Conservation (phyloP, 2,888 invertebrate genomes). For the Trimorus sp. region DNA sequence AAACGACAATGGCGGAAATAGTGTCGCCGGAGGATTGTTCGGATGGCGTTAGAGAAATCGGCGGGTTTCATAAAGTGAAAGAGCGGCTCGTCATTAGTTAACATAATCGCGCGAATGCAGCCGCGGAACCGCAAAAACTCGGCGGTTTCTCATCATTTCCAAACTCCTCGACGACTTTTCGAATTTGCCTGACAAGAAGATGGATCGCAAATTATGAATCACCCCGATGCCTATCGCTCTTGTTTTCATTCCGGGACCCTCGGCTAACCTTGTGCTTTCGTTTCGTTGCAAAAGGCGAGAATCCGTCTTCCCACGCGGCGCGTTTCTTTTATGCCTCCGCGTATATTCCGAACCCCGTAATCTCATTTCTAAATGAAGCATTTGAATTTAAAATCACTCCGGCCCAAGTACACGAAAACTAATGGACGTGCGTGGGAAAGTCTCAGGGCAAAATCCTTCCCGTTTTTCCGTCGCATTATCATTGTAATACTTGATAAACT, state of each 20-base stretch:
- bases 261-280: slow-evolving; percentile 53
- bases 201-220: slow-evolving; percentile 7
- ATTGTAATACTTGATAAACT: background rate
- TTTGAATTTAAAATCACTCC: slow-evolving; percentile 44
- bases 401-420: slow-evolving; percentile 46
- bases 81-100: slow-evolving; percentile 14
- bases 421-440: slow-evolving; percentile 45
- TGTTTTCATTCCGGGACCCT: slow-evolving; percentile 41
- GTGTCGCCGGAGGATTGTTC: slow-evolving; percentile 21
- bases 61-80: slow-evolving; percentile 24
- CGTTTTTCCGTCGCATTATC: background rate
- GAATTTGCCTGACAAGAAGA: background rate
- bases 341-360: slow-evolving; percentile 33
- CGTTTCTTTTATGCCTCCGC: slow-evolving; percentile 40
- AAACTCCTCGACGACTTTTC: too few species aligned
- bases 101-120: slow-evolving; percentile 3
- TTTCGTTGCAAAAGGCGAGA: slow-evolving; percentile 65
- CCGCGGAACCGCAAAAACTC: too few species aligned
- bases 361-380: slow-evolving; percentile 54
- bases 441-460: background rate
- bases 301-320: slow-evolving; percentile 54
- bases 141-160: too few species aligned
- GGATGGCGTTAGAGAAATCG: slow-evolving; percentile 35
- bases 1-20: slow-evolving; percentile 45
- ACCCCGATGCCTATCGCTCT: slow-evolving; percentile 34